phyloP scores from a whole-genome alignment of 2,888 invertebrate genomes.

The Dendrolimus houi region DNA sequence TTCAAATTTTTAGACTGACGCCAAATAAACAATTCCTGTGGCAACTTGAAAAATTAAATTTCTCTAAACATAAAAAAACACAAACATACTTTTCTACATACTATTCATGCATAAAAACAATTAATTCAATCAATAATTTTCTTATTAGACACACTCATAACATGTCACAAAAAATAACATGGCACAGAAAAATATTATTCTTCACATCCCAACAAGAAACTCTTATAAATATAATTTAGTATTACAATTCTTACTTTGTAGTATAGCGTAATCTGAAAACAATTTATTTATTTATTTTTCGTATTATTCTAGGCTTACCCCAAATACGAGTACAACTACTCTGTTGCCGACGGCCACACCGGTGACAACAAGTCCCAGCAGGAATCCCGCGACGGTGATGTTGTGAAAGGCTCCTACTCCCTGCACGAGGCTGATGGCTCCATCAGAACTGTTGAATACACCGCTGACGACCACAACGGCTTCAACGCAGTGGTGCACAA shows the following conservation, averaged over 20 bases:
- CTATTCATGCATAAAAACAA: neutral
- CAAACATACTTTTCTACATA: neutral
- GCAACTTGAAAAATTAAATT: no score
- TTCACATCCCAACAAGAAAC: no score
- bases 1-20: no score
- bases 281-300: no score
- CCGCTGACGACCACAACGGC: slow-evolving; percentile 71
- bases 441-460: slow-evolving; percentile 71
- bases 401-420: slow-evolving; percentile 72
- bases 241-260: no score
- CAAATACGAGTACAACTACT: slow-evolving; percentile 71
- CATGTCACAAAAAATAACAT: neutral
- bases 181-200: neutral
- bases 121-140: neutral
- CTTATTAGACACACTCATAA: neutral
- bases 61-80: no score
- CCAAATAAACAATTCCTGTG: no score
- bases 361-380: slow-evolving; percentile 76
- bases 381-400: slow-evolving; percentile 71
- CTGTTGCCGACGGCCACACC: slow-evolving; percentile 73
- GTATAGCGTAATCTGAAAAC: no score
- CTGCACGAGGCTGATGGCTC: slow-evolving; percentile 75
- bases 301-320: slow-evolving; percentile 43
- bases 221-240: no score
- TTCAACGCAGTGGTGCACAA: slow-evolving; percentile 59